Evolutionary conservation across 2,797 vertebrate genomes (phyloP).

Genomic region (Enteromius unitaeniatus): DNA sequence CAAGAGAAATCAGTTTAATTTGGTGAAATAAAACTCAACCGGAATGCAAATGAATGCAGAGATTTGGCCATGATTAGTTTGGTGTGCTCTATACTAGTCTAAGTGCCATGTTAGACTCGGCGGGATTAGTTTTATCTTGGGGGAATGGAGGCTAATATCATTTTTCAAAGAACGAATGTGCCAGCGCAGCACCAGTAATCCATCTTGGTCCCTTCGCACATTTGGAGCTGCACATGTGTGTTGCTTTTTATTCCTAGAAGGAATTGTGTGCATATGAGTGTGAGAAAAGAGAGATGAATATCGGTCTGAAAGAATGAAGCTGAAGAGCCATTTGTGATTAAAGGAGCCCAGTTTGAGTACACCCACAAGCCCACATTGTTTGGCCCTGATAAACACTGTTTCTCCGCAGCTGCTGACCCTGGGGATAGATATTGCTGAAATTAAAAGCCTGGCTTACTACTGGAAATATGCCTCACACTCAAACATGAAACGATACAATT

Average conservation of each 20-base stretch:
- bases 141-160: constrained; percentile 76
- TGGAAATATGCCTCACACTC: constrained; percentile 11
- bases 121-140: constrained; percentile 81
- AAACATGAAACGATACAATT: constrained; percentile 13
- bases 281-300: constrained; percentile 78
- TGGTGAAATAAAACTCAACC: constrained; percentile 64
- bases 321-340: constrained; percentile 83
- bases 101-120: constrained; percentile 65
- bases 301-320: constrained; percentile 77
- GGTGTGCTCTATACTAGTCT: constrained; percentile 65
- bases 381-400: constrained; percentile 68
- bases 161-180: constrained; percentile 82
- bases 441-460: constrained; percentile 30
- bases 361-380: constrained; percentile 69
- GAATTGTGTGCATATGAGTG: constrained; percentile 67
- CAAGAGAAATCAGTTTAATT: constrained; percentile 8
- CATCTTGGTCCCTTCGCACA: constrained; percentile 81
- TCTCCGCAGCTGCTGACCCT: constrained; percentile 32
- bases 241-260: constrained; percentile 79
- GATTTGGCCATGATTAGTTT: constrained; percentile 77
- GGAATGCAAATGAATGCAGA: constrained; percentile 70
- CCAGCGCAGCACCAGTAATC: constrained; percentile 81
- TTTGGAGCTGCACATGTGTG: constrained; percentile 77
- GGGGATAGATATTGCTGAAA: constrained; percentile 31
- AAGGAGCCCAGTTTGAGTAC: constrained; percentile 77